A percentile compares a stretch with the other conserved stretches of the same genome.
These are phyloP conservation scores for Menura novaehollandiae DNA, from an alignment of 2,113 vertebrate species.

Conservation along the genomic window DNA sequence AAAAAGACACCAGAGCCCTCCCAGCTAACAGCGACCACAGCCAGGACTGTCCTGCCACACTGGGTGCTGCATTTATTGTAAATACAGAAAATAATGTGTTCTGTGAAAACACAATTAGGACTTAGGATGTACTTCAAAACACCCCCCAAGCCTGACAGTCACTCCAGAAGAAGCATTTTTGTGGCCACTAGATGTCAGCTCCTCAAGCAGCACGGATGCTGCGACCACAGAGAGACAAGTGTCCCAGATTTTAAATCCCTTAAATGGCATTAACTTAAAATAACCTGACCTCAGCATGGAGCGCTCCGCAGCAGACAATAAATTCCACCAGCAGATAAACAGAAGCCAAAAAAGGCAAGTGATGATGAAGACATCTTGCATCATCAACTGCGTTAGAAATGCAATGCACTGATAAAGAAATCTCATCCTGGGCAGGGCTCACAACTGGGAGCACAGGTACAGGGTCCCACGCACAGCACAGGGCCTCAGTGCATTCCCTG, in stretches of 20 bases:
- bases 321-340: constrained; percentile 60
- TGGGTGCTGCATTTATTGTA: neutral
- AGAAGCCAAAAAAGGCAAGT: constrained; percentile 56
- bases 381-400: neutral
- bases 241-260: constrained; percentile 76
- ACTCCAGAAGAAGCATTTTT: neutral
- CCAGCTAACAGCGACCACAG: neutral
- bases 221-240: constrained; percentile 34
- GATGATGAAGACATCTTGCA: neutral
- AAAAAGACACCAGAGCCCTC: neutral
- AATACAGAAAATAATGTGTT: fast-evolving
- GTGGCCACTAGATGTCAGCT: constrained; percentile 73
- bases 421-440: neutral
- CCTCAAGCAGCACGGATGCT: neutral
- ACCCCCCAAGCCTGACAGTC: neutral
- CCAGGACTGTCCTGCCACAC: neutral
- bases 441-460: neutral
- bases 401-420: neutral
- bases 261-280: constrained; percentile 80
- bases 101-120: neutral
- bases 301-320: constrained; percentile 43
- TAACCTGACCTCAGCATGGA: constrained; percentile 66
- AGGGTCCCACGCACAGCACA: neutral
- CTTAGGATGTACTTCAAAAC: neutral
- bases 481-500: fast-evolving